These are phyloP conservation scores for Passerculus sandwichensis DNA, from an alignment of 2,797 vertebrate species.

Conservation along the genomic window DNA sequence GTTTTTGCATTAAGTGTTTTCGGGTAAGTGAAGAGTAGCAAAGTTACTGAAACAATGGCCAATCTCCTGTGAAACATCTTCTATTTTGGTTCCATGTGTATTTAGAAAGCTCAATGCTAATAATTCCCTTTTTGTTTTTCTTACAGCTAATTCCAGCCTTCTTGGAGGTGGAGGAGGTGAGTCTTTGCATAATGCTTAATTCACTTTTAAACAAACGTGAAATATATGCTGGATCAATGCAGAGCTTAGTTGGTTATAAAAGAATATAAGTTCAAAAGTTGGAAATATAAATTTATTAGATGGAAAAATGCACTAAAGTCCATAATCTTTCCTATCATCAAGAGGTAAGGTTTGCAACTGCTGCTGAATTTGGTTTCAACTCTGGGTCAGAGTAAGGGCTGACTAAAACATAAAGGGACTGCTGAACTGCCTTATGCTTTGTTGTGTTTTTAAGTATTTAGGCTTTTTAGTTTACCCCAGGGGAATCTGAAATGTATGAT, in stretches of 20 bases:
- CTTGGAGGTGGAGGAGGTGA: conserved; percentile 98
- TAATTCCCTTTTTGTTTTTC: conserved; percentile 64
- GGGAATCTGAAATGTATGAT: background rate
- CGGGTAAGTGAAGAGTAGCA: background rate
- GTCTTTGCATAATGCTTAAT: conserved; percentile 65
- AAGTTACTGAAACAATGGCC: conserved; percentile 5
- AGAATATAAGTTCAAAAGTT: background rate
- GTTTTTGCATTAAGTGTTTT: background rate
- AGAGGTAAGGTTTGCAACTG: background rate
- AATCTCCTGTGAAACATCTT: background rate
- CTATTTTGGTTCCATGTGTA: background rate
- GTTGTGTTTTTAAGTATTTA: background rate
- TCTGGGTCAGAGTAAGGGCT: background rate
- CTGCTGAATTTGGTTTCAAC: background rate
- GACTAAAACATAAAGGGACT: background rate
- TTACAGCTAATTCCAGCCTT: conserved; percentile 96
- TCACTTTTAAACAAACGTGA: conserved; percentile 21
- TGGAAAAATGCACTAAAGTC: background rate
- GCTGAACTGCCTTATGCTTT: background rate
- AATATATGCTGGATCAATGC: background rate
- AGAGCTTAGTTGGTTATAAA: background rate
- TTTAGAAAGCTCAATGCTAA: conserved; percentile 19
- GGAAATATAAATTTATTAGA: background rate
- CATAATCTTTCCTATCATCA: fast-evolving
- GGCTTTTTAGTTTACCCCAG: background rate